These are phyloP conservation scores for Drosophila navojoa DNA, from an alignment of 1,140 invertebrate genomes.

Conservation along the genomic window DNA sequence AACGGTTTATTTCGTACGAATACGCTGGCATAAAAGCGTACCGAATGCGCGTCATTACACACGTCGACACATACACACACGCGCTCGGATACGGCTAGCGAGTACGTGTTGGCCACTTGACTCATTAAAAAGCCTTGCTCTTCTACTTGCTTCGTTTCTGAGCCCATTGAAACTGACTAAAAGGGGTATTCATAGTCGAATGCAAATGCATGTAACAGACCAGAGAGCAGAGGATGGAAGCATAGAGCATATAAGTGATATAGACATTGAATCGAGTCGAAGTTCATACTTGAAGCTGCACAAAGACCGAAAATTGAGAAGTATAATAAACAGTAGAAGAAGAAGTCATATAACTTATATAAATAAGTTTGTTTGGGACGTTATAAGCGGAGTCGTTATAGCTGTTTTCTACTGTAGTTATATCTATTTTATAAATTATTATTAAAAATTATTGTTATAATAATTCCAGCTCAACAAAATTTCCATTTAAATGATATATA, in stretches of 20 bases:
- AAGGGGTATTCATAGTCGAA: background rate
- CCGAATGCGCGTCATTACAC: slow-evolving; percentile 75
- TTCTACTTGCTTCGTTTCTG: slow-evolving; percentile 16
- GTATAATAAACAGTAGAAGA: no score
- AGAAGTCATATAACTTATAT: no score
- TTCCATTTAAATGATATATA: no score
- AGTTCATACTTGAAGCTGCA: no score
- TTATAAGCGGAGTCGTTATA: no score
- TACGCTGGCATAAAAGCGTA: slow-evolving; percentile 66
- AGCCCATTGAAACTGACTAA: background rate
- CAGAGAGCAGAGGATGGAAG: background rate
- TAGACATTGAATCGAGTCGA: background rate
- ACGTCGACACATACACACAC: slow-evolving; percentile 30
- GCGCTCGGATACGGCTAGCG: background rate
- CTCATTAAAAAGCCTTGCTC: slow-evolving; percentile 68
- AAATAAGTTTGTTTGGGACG: no score
- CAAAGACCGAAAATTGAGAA: no score
- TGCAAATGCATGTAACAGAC: background rate
- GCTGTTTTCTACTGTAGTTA: no score
- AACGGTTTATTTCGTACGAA: slow-evolving; percentile 78
- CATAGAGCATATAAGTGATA: background rate
- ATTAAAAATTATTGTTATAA: no score
- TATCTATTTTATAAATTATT: no score
- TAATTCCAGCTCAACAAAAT: no score
- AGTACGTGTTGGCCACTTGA: slow-evolving; percentile 76